phyloP scores from a whole-genome alignment of 2,113 vertebrate genomes.

The cattle (Bos taurus) region DNA sequence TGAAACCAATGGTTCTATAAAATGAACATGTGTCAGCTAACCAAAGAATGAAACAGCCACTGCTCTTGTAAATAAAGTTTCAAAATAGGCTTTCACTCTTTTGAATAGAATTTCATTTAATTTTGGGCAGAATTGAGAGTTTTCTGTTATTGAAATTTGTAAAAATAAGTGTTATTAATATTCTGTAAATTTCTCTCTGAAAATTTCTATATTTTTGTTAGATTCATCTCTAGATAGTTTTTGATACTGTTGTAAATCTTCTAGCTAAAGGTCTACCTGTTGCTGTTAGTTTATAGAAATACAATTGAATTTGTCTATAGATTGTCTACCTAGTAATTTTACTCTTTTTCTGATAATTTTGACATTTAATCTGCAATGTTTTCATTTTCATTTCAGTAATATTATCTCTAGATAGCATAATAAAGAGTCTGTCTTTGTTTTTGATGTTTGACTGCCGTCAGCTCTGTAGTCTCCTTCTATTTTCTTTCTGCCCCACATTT shows the following conservation, averaged over 20 bases:
- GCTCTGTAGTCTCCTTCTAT: fast-evolving
- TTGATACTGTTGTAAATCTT: not conserved
- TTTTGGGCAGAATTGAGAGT: not conserved
- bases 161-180: not conserved
- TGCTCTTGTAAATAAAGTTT: not conserved
- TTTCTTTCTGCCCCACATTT: no score
- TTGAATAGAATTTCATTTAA: not conserved
- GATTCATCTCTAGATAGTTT: not conserved
- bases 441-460: fast-evolving
- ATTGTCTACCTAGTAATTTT: not conserved
- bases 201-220: not conserved
- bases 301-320: no score
- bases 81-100: not conserved
- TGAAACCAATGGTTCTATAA: not conserved
- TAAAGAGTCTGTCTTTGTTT: not conserved
- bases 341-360: not conserved
- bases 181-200: not conserved
- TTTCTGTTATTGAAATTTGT: not conserved
- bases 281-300: not conserved
- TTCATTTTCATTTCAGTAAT: not conserved
- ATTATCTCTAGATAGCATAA: not conserved
- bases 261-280: not conserved
- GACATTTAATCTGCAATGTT: not conserved
- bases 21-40: not conserved
- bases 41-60: not conserved